Conservation (phyloP, 2,797 vertebrate genomes). For the Fistularia commersonii region DNA sequence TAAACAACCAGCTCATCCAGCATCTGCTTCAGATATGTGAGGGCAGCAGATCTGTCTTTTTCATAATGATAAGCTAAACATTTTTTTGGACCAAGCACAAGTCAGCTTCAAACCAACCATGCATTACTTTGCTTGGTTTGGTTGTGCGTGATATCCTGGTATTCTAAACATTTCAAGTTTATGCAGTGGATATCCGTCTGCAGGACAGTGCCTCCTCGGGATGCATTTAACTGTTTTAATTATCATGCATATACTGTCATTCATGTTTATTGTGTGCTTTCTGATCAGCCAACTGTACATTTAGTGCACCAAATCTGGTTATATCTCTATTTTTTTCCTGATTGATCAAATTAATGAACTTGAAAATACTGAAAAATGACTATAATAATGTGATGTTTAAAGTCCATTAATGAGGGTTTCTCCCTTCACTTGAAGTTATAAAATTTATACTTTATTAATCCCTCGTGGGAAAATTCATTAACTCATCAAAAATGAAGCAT, state of each 20-base stretch:
- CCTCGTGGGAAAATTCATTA: too few relatives aligned
- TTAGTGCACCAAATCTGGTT: background rate
- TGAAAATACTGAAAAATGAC: too few relatives aligned
- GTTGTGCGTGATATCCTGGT: conserved; percentile 2
- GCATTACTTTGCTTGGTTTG: background rate
- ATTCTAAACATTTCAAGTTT: background rate
- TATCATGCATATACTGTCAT: background rate
- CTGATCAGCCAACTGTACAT: background rate
- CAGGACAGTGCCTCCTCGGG: background rate
- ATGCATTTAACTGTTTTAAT: background rate
- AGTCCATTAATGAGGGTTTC: too few relatives aligned
- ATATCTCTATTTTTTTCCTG: too few relatives aligned
- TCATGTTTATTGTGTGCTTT: background rate
- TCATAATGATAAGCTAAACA: too few relatives aligned
- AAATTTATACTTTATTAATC: too few relatives aligned
- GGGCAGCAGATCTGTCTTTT: conserved; percentile 1
- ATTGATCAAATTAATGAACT: too few relatives aligned
- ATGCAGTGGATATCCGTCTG: background rate
- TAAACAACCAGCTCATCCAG: too few relatives aligned
- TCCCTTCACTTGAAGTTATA: too few relatives aligned
- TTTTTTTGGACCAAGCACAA: conserved; percentile 1
- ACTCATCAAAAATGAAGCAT: too few relatives aligned
- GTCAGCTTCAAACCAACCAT: conserved; percentile 4
- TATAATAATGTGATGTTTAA: too few relatives aligned
- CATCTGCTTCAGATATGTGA: background rate